phyloP scores from a whole-genome alignment of 2,888 invertebrate genomes.

The Carpatolechia fugitivella region DNA sequence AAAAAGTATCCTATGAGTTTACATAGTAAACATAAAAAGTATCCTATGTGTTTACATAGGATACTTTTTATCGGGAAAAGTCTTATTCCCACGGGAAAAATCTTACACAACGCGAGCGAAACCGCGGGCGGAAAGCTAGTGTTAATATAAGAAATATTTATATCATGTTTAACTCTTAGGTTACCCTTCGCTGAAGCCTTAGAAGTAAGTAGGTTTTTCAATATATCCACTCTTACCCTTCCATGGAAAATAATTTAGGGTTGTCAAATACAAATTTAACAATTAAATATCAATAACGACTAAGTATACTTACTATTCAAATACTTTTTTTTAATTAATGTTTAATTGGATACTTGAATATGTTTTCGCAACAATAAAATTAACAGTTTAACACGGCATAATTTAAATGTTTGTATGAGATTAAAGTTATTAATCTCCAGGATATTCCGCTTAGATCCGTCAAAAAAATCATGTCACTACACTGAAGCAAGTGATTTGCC shows the following conservation, averaged over 20 bases:
- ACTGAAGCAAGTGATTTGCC: conserved; percentile 6
- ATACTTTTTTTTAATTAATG: background rate
- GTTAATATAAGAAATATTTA: too few species aligned
- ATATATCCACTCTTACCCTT: background rate
- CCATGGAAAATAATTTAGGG: conserved; percentile 3
- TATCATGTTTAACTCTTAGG: too few species aligned
- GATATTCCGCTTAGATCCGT: background rate
- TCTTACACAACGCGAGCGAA: too few species aligned
- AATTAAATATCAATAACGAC: too few species aligned
- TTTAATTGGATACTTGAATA: background rate
- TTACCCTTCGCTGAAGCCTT: background rate
- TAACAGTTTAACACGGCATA: background rate
- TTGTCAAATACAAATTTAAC: background rate
- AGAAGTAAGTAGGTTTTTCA: background rate
- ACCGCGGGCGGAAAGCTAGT: too few species aligned
- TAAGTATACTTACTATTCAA: background rate
- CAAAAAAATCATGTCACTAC: background rate
- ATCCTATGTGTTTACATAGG: too few species aligned
- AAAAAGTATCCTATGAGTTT: too few species aligned
- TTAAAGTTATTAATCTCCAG: background rate
- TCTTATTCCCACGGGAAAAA: too few species aligned
- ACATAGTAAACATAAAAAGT: too few species aligned
- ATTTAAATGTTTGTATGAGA: too few species aligned
- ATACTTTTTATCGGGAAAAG: too few species aligned
- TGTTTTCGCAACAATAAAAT: background rate